Conservation (phyloP, 1,140 invertebrate species). For the Rhyzopertha dominica region DNA sequence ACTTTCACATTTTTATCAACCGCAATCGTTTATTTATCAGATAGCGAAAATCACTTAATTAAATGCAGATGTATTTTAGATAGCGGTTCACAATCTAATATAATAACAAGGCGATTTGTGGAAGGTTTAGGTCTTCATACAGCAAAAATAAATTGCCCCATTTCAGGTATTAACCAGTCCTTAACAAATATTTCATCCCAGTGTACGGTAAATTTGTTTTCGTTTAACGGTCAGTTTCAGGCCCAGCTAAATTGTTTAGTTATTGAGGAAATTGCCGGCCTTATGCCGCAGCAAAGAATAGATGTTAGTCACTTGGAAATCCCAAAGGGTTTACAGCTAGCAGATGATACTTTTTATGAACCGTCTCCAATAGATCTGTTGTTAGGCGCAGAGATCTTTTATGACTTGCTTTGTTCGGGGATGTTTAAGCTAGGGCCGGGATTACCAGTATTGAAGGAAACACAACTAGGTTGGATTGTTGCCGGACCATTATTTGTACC, state of each 20-base stretch:
- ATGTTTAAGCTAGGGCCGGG: constrained; percentile 22
- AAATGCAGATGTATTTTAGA: constrained; percentile 2
- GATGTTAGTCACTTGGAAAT: constrained; percentile 18
- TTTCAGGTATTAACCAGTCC: constrained; percentile 11
- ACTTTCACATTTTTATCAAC: constrained; percentile 13
- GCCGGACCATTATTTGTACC: constrained; percentile 1
- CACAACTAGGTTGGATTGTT: constrained; percentile 32
- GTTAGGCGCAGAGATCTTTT: too few relatives aligned
- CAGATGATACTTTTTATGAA: constrained; percentile 29
- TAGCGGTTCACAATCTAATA: constrained; percentile 15
- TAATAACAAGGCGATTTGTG: constrained; percentile 3
- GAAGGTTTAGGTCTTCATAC: constrained; percentile 6
- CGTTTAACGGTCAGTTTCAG: constrained; percentile 1
- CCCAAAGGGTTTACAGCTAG: constrained; percentile 27
- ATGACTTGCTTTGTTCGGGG: constrained; percentile 25
- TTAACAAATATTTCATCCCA: constrained; percentile 2
- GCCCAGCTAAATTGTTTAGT: constrained; percentile 13
- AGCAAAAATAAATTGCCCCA: constrained; percentile 6
- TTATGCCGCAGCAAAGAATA: constrained; percentile 6
- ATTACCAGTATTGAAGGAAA: constrained; percentile 32
- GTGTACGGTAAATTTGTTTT: background rate
- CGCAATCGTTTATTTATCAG: constrained; percentile 1
- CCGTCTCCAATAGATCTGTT: constrained; percentile 29
- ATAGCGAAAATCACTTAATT: constrained; percentile 7
- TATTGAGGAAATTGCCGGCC: constrained; percentile 4